A percentile compares a stretch with the other conserved stretches of the same genome.
phyloP scores from a whole-genome alignment of 2,888 invertebrate species.

The Operophtera brumata region DNA sequence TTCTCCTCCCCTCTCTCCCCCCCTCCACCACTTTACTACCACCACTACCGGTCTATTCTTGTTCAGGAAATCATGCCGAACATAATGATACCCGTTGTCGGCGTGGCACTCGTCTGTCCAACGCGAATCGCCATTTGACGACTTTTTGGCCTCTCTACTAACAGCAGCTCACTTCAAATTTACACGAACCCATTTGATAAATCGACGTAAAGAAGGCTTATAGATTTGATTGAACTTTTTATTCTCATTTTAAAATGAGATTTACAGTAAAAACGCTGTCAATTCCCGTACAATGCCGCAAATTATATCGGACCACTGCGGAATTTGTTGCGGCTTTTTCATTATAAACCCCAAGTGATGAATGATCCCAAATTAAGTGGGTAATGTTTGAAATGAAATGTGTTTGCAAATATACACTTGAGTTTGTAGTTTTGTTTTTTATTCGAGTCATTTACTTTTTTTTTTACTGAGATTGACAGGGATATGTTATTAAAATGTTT shows the following conservation, averaged over 20 bases:
- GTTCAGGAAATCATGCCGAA: too few relatives aligned
- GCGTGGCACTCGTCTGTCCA: too few relatives aligned
- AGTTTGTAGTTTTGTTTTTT: too few relatives aligned
- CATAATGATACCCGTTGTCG: too few relatives aligned
- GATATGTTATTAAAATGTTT: too few relatives aligned
- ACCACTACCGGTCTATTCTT: too few relatives aligned
- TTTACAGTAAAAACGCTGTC: constrained; percentile 38
- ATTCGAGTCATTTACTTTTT: too few relatives aligned
- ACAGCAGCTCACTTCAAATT: background rate
- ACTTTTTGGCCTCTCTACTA: too few relatives aligned
- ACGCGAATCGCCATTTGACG: too few relatives aligned
- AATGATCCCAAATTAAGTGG: constrained; percentile 53
- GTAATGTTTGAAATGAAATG: constrained; percentile 40
- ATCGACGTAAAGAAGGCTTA: constrained; percentile 23
- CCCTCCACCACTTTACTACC: too few relatives aligned
- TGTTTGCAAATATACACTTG: constrained; percentile 10
- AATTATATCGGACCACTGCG: constrained; percentile 60
- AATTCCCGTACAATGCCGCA: constrained; percentile 55
- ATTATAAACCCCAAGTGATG: constrained; percentile 64
- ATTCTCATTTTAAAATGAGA: constrained; percentile 31
- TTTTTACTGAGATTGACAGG: too few relatives aligned
- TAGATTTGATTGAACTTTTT: constrained; percentile 31
- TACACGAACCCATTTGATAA: constrained; percentile 11
- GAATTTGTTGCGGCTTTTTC: constrained; percentile 62
- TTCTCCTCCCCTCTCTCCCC: too few relatives aligned